Base-by-base conservation (phyloP, 2,888 invertebrate genomes). In the Tipula unca region DNA sequence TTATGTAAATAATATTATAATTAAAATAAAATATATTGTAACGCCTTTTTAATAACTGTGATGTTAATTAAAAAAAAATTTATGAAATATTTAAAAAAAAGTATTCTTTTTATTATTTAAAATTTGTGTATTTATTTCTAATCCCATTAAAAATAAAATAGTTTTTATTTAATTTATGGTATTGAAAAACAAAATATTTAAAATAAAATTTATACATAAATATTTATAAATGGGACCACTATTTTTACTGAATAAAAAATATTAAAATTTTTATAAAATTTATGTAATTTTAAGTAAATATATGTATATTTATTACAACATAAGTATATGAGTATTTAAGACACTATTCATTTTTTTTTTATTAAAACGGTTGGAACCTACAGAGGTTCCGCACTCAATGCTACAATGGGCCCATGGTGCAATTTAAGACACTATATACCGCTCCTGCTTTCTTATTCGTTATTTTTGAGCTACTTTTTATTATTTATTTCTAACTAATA, bases 31-130 rank as follows among this genome's bases (percentile, higher is more conserved):
- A 85, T n/a, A 36, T 85, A 25, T 36, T 87, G 86, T 85, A 87
- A 86, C 86, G 87, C 87, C 87, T 87, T 87, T 87, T 87, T 85
- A 87, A 87, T 87, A 87, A 87, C 87, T 87, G 87, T 87, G 87
- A 87, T 87, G 87, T 87, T 85, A 86, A 85, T 86, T 85, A 85
- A 85, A 85, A 85, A 85, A 86, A 86, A 86, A 25, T 82, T 82
- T 82, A 82, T 32, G 10, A n/a, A 82, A 82, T 32, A 29, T 83
- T 83, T 83, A 83, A 32, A 32, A 32, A 32, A n/a, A n/a, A n/a
- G n/a, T 29, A 29, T 82, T 82, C 48, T 48, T 48, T 20, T 69
- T 69, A 25, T 69, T 6, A 4, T 54, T 54, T 69, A 10, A 10
- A 20, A 10, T 69, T 69, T 69, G 25, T 69, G 20, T 25, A 69